phyloP scores from a whole-genome alignment of 2,113 vertebrate species.

The Hippocampus zosterae region DNA sequence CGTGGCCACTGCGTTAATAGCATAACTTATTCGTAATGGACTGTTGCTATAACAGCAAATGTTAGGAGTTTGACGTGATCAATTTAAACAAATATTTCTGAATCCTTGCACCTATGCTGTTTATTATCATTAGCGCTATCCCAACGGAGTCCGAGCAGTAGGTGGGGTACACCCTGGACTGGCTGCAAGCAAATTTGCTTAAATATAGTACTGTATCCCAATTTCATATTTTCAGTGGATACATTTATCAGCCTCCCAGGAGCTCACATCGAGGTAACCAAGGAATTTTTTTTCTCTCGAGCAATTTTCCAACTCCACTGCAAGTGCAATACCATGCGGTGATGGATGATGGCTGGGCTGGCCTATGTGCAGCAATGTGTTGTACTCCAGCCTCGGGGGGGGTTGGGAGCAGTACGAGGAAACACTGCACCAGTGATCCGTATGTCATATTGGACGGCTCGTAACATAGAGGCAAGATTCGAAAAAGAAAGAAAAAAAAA shows the following conservation, averaged over 20 bases:
- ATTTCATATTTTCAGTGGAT: background rate
- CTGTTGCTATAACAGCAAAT: background rate
- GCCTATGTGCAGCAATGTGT: constrained; percentile 14
- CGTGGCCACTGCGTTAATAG: background rate
- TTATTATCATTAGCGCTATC: no score
- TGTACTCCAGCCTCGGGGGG: constrained; percentile 13
- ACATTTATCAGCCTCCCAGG: background rate
- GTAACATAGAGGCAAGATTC: constrained; percentile 37
- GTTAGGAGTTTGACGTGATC: background rate
- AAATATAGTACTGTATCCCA: background rate
- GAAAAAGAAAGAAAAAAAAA: no score
- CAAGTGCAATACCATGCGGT: constrained; percentile 11
- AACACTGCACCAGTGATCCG: constrained; percentile 19
- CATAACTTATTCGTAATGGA: background rate
- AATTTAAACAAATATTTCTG: background rate
- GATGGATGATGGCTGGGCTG: constrained; percentile 25
- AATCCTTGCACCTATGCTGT: no score
- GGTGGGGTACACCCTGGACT: no score
- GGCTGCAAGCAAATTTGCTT: no score
- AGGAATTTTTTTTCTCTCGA: background rate
- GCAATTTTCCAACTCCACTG: constrained; percentile 13
- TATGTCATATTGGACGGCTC: constrained; percentile 45
- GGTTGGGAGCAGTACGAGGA: constrained; percentile 20
- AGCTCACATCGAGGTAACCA: background rate
- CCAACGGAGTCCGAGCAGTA: no score